Conservation (phyloP, 2,888 invertebrate genomes). For the Tachystola acroxantha region DNA sequence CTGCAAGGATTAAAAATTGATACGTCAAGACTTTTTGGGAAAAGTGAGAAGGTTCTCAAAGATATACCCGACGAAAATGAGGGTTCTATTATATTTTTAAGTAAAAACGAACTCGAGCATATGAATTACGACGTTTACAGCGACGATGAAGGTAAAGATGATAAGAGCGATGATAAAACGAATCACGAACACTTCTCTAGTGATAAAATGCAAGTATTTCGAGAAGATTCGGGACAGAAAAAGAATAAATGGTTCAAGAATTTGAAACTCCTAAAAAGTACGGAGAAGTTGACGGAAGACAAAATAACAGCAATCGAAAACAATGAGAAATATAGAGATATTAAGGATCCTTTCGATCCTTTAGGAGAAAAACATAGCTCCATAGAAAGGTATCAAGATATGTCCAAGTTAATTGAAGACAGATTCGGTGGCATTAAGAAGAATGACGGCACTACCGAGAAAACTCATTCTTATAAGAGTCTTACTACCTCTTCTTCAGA, state of each 20-base stretch:
- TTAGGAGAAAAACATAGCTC: conserved; percentile 82
- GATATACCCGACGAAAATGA: conserved; percentile 80
- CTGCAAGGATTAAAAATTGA: conserved; percentile 72
- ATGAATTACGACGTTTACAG: conserved; percentile 78
- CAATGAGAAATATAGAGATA: conserved; percentile 55
- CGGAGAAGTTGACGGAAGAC: conserved; percentile 63
- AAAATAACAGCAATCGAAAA: conserved; percentile 62
- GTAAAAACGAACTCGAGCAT: conserved; percentile 81
- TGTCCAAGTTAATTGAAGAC: conserved; percentile 84
- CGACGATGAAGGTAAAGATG: conserved; percentile 70
- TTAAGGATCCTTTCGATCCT: conserved; percentile 78
- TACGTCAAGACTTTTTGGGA: conserved; percentile 67
- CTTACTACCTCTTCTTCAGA: conserved; percentile 70
- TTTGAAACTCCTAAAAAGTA: conserved; percentile 72
- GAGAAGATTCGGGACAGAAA: conserved; percentile 72
- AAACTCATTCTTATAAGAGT: conserved; percentile 72
- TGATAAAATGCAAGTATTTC: conserved; percentile 72
- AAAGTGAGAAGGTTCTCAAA: conserved; percentile 71
- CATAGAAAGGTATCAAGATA: conserved; percentile 84
- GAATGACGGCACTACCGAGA: conserved; percentile 66
- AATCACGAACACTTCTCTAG: conserved; percentile 60
- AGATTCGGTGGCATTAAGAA: conserved; percentile 76
- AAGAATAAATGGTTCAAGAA: conserved; percentile 83
- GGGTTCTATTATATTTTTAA: conserved; percentile 82
- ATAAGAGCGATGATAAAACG: conserved; percentile 57